Evolutionary conservation across 2,888 invertebrate species (phyloP).

Genomic region (Dascillus cervinus): DNA sequence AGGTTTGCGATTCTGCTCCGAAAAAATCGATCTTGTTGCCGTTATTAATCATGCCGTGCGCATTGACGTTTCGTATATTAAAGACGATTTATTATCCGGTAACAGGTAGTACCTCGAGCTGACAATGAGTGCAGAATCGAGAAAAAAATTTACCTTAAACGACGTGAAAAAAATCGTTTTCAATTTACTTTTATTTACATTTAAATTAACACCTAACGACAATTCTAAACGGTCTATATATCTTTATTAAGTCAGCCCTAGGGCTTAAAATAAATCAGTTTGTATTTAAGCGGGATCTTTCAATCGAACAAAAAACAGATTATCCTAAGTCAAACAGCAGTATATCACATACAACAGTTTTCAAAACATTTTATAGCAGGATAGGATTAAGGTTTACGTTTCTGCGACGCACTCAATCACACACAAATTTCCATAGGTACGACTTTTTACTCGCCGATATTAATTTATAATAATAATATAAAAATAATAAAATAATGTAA

Average conservation of each 20-base stretch:
- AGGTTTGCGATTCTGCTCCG: constrained; percentile 6
- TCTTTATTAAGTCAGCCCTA: constrained; percentile 22
- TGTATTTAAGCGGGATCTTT: constrained; percentile 23
- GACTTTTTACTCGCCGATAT: no score
- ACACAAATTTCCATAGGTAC: no score
- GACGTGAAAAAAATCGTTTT: constrained; percentile 5
- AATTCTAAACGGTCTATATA: constrained; percentile 17
- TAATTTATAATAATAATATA: no score
- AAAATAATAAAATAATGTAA: no score
- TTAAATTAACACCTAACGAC: constrained; percentile 10
- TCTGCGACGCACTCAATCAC: no score
- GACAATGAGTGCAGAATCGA: constrained; percentile 1
- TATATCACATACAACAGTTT: constrained; percentile 8
- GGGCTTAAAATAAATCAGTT: constrained; percentile 23
- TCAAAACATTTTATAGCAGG: no score
- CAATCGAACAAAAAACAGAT: constrained; percentile 18
- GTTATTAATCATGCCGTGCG: constrained; percentile 14
- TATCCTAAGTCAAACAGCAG: constrained; percentile 18
- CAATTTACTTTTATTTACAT: constrained; percentile 7
- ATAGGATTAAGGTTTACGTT: no score
- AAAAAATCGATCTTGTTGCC: constrained; percentile 15
- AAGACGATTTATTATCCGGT: constrained; percentile 14
- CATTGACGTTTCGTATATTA: constrained; percentile 12
- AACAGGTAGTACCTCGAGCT: constrained; percentile 13
- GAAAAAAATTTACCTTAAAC: constrained; percentile 3